Evolutionary conservation across 2,888 invertebrate species (phyloP), one percentile per base, ranked within the genome.

Genomic region (Caenorhabditis sulstoni): DNA sequence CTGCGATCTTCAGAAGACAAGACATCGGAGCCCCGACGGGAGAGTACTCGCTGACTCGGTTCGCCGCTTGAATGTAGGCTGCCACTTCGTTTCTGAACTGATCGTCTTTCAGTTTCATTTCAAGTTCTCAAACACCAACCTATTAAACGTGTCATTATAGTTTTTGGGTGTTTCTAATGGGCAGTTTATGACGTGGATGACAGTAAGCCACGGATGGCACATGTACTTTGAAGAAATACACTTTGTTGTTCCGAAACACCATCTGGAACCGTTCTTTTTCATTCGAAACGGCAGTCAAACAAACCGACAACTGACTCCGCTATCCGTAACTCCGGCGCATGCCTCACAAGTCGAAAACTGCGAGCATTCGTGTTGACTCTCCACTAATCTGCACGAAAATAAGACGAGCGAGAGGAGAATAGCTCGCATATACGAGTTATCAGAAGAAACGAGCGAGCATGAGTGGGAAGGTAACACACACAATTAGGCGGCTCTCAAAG

Each of bases 151-250:
- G 16, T 77, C 77, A 29, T 66, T 81, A 41, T 81, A 81, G 29
- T 57, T 59, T 5, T 55, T 66, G 1, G 74, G 66, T 1, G 68
- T 44, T 0, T 41, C 45, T 18, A 20, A 12, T 0, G 82, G 82
- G 41, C 82, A 82, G 39, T 82, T 82, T 35, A 71, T 53, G 0
- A 9, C 4, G 23, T 71, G 58, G 4, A 75, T 22, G 0, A 76
- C 75, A 3, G 78, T 75, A 22, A 47, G 47, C 68, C 70, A 73
- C 4, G 80, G 76, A 44, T 70, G 67, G 37, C 82, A 82, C 47
- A 65, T 29, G 44, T 82, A 82, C 37, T 79, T 80, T 0, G 82
- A 82, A 14, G 67, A 50, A 3, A 76, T 59, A 39, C 82, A 82
- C 12, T 39, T 20, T 3, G 57, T 41, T 0, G 74, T 52, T 8